Percentiles rank a stretch among this genome's conserved stretches.
Evolutionary conservation across 2,113 vertebrate species (phyloP).

Genomic region (Glareola pratincola): DNA sequence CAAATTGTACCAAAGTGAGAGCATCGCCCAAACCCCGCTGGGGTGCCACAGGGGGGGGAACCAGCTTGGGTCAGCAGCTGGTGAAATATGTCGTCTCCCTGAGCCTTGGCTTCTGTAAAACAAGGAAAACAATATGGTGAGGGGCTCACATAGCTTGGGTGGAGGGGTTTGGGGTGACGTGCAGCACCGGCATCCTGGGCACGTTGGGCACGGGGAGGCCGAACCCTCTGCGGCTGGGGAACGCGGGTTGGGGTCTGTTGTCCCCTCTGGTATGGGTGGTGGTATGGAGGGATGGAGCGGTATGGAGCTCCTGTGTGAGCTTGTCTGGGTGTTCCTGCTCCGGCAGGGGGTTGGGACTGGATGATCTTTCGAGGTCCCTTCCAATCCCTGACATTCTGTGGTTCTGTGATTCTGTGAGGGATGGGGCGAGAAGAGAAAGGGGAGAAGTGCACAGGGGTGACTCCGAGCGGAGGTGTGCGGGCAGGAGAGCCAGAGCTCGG

Average conservation of each 20-base stretch:
- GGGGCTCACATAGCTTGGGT: neutral
- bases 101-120: neutral
- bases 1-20: neutral
- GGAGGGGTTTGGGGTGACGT: neutral
- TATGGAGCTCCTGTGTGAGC: too few species aligned
- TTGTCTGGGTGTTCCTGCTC: too few species aligned
- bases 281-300: neutral
- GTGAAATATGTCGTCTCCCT: neutral
- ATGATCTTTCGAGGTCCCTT: too few species aligned
- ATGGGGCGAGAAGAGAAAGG: neutral
- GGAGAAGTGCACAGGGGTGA: neutral
- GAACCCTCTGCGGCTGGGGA: neutral
- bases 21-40: neutral
- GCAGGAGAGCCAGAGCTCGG: neutral
- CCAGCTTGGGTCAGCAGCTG: neutral
- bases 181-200: rapidly evolving
- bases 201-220: neutral
- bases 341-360: too few species aligned
- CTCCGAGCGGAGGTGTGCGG: neutral
- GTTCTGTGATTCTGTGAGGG: too few species aligned
- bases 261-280: rapidly evolving
- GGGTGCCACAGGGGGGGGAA: neutral
- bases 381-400: too few species aligned
- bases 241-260: rapidly evolving
- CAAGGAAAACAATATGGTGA: neutral